Conservation (phyloP, 2,888 invertebrate genomes). For the Eupithecia abbreviata region DNA sequence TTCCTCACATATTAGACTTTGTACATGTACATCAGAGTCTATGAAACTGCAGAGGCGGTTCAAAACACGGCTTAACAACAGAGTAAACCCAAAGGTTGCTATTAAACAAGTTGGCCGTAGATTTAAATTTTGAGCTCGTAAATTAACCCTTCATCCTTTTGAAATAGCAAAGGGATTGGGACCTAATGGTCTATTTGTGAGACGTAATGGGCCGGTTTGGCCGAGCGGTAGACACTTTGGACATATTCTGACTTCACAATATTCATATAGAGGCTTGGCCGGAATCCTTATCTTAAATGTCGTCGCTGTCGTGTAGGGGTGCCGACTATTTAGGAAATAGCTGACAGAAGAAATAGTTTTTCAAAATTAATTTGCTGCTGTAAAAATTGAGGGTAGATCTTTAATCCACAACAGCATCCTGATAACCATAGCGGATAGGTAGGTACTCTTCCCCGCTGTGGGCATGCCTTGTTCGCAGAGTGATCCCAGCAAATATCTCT, state of each 20-base stretch:
- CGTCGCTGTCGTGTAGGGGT: conserved; percentile 19
- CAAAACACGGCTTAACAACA: conserved; percentile 76
- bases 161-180: conserved; percentile 83
- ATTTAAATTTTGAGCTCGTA: conserved; percentile 83
- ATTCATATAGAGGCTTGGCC: conserved; percentile 64
- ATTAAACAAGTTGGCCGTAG: conserved; percentile 81
- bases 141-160: conserved; percentile 84
- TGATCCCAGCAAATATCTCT: too few species aligned
- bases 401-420: too few species aligned
- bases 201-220: conserved; percentile 79
- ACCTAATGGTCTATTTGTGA: conserved; percentile 83
- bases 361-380: not conserved
- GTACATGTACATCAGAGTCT: conserved; percentile 21
- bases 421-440: too few species aligned
- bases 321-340: conserved; percentile 32
- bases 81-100: conserved; percentile 75
- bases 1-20: conserved; percentile 25
- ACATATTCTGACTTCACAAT: conserved; percentile 75
- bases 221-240: conserved; percentile 78
- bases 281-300: conserved; percentile 54
- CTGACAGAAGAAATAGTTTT: not conserved
- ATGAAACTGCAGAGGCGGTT: conserved; percentile 45
- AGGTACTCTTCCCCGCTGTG: too few species aligned
- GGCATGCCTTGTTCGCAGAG: too few species aligned
- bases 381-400: not conserved